Base-by-base conservation (phyloP, 2,797 vertebrate genomes). In the Argentina silus region DNA sequence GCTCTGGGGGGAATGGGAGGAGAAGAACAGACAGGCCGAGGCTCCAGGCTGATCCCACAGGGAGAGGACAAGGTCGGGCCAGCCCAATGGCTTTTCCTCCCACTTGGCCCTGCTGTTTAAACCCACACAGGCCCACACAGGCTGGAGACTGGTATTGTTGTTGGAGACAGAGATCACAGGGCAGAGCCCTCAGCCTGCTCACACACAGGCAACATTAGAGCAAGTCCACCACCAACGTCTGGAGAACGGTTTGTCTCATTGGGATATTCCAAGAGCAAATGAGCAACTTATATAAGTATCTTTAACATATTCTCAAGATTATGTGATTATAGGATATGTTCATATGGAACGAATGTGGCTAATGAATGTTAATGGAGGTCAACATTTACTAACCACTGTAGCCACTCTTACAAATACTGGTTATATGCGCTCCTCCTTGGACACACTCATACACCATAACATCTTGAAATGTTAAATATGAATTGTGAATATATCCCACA, bases 1-100 rank as follows among this genome's bases (percentile, higher is more conserved):
- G 56, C 68, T 76, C 84, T 47, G 63, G 79, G 76, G 84, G 83
- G 83, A 86, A 61, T 70, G 44, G 9, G 72, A 70, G 64, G 72
- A 27, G 53, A 27, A 71, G 62, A 63, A 67, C 74, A 88, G 82
- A 86, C 85, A 77, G 51, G 57, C 23, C 15, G 62, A 14, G 36
- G 53, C 42, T 56, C 47, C 27, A 44, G 85, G 86, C 76, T 79
- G 74, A 81, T 88, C 87, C 83, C 90, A 59, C 51, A 48, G 62
- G 56, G 80, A 88, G 83, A 59, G 76, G 76, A 78, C 88, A 91
- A 93, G 89, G 90, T 88, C 90, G 2, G 81, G 87, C 73, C 80
- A 83, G 70, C 76, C 55, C 43, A 69, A 65, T 59, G 59, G 78
- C 50, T 75, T 76, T 59, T 76, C 67, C 56, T 75, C 69, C 77